Evolutionary conservation across 2,113 vertebrate genomes (phyloP).

Genomic region (Petaurus breviceps): DNA sequence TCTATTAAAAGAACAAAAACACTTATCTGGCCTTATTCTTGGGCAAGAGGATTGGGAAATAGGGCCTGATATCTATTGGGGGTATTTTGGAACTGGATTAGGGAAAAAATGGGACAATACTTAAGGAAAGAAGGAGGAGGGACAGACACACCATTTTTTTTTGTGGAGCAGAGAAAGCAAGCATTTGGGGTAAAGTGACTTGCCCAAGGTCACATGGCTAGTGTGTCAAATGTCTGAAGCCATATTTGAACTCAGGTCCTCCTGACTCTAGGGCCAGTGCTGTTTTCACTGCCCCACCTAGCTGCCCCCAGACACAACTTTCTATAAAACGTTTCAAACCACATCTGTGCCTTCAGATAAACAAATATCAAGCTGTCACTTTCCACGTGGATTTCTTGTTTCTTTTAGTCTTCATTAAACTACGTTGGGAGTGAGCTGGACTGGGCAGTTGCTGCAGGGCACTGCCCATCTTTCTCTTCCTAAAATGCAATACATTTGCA

Average conservation of each 20-base stretch:
- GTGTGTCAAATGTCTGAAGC: too few relatives aligned
- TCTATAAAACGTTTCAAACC: neutral
- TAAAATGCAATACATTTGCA: neutral
- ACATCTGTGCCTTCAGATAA: neutral
- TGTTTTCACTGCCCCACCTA: too few relatives aligned
- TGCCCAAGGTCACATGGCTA: too few relatives aligned
- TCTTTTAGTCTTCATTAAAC: neutral
- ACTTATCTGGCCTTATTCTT: neutral
- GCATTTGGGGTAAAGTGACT: too few relatives aligned
- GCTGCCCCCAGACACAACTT: neutral
- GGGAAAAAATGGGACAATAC: neutral
- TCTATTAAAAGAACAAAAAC: neutral
- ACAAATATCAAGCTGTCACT: neutral
- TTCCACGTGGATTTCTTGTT: neutral
- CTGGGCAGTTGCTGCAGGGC: neutral
- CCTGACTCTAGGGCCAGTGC: too few relatives aligned
- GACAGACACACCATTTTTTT: neutral
- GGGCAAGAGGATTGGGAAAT: neutral
- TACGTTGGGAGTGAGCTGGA: neutral
- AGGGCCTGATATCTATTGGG: neutral
- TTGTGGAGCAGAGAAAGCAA: too few relatives aligned
- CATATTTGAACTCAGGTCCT: too few relatives aligned
- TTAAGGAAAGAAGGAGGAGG: neutral
- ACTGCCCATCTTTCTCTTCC: neutral
- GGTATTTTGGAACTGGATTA: neutral